Conservation (phyloP, 2,888 invertebrate species). For the Melanostoma scalare region DNA sequence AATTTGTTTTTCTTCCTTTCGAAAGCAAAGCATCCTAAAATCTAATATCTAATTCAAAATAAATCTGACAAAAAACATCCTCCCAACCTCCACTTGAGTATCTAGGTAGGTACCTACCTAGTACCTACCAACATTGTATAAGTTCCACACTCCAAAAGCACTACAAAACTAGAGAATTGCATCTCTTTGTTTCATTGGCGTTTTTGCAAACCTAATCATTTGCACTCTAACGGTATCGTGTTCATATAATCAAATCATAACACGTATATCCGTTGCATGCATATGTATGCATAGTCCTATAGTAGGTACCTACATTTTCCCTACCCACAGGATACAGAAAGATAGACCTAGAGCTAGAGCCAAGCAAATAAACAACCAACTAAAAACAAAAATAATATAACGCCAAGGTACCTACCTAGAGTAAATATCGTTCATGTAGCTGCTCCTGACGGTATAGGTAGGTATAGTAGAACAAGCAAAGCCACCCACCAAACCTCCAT, state of each 20-base stretch:
- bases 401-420: slow-evolving; percentile 43
- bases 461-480: no score
- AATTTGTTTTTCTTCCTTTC: neutral
- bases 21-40: neutral
- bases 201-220: slow-evolving; percentile 62
- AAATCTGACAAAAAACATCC: slow-evolving; percentile 7
- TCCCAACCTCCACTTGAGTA: neutral
- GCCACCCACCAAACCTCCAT: neutral
- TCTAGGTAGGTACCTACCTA: neutral
- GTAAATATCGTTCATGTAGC: slow-evolving; percentile 62
- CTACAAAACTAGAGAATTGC: slow-evolving; percentile 29
- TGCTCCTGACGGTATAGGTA: neutral
- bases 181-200: slow-evolving; percentile 43
- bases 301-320: no score
- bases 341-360: slow-evolving; percentile 12
- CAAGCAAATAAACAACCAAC: slow-evolving; percentile 42
- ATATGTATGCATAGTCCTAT: neutral
- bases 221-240: slow-evolving; percentile 47
- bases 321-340: neutral
- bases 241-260: slow-evolving; percentile 67
- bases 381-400: slow-evolving; percentile 61
- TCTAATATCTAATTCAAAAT: slow-evolving; percentile 8
- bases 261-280: slow-evolving; percentile 51
- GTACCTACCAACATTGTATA: no score
- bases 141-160: slow-evolving; percentile 16